Evolutionary conservation across 1,140 invertebrate species (phyloP).

Genomic region (Diploscapter pachys): DNA sequence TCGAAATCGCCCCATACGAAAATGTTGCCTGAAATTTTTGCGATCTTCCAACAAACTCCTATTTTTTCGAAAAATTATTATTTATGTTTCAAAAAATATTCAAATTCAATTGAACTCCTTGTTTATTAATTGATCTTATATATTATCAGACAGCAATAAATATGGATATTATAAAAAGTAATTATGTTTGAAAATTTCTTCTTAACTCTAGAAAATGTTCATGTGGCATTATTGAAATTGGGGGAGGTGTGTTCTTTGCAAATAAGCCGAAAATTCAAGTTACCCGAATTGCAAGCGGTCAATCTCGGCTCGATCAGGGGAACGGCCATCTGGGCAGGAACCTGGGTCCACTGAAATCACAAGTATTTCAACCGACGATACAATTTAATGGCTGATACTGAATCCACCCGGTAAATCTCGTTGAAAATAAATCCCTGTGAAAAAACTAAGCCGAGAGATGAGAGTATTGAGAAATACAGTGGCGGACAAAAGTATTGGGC

Average conservation of each 20-base stretch:
- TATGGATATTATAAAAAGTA: too few relatives aligned
- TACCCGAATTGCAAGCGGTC: constrained; percentile 54
- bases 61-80: background rate
- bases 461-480: too few relatives aligned
- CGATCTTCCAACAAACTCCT: background rate
- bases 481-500: too few relatives aligned
- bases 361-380: constrained; percentile 34
- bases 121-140: too few relatives aligned
- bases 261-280: constrained; percentile 13
- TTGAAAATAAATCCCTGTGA: too few relatives aligned
- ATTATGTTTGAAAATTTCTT: too few relatives aligned
- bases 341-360: constrained; percentile 50
- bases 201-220: too few relatives aligned
- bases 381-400: background rate
- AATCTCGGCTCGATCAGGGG: constrained; percentile 56
- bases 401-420: background rate
- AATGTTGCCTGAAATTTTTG: constrained; percentile 48
- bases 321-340: constrained; percentile 54
- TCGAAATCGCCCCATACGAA: constrained; percentile 59
- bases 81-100: background rate
- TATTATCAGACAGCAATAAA: too few relatives aligned
- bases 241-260: too few relatives aligned
- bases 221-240: too few relatives aligned
- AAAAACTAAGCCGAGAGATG: too few relatives aligned
- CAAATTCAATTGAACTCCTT: too few relatives aligned